Conservation (phyloP, 2,797 vertebrate species). For the Premnoplex brunnescens region DNA sequence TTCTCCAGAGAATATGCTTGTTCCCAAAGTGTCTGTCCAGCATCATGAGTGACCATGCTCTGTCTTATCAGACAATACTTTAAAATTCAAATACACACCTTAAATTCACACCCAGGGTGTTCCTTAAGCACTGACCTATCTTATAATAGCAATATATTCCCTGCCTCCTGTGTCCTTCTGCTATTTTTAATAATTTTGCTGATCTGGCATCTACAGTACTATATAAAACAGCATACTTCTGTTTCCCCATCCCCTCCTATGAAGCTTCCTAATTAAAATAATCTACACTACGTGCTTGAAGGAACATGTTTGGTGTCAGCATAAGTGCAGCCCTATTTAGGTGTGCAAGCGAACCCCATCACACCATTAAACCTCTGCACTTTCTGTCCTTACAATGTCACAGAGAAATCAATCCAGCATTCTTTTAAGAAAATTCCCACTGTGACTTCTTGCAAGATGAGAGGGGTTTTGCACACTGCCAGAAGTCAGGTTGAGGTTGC, state of each 20-base stretch:
- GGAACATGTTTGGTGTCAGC: not conserved
- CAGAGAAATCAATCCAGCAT: not conserved
- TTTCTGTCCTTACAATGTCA: not conserved
- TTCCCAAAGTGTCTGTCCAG: not conserved
- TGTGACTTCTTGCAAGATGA: not conserved
- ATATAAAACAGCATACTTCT: not conserved
- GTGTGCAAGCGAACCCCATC: not conserved
- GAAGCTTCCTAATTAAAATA: not conserved
- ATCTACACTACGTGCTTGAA: not conserved
- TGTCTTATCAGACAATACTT: not conserved
- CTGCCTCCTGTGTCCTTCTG: not conserved
- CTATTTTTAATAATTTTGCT: not conserved
- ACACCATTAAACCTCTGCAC: not conserved
- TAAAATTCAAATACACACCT: not conserved
- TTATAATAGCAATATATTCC: not conserved
- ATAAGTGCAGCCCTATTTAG: not conserved
- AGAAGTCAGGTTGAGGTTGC: not conserved
- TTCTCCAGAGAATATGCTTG: fast-evolving
- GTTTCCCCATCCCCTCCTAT: not conserved
- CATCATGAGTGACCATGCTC: not conserved
- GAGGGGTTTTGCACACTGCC: not conserved
- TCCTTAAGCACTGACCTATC: not conserved
- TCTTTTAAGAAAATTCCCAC: not conserved
- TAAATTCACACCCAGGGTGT: not conserved
- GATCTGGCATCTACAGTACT: not conserved